Base-by-base conservation (phyloP, 2,888 invertebrate species). In the Heteropelma amictum region DNA sequence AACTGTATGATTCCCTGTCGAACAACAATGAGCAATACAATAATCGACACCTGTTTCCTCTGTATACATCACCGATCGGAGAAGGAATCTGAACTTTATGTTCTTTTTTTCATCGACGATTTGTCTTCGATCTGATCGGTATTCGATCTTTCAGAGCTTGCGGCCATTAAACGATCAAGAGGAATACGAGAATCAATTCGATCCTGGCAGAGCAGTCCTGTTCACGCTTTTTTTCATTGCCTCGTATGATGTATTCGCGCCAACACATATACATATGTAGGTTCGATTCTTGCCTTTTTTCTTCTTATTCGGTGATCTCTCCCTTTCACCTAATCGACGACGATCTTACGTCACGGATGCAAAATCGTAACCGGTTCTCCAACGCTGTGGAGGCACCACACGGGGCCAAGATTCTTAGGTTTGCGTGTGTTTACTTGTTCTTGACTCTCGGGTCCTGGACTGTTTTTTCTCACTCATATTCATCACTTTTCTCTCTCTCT, bases 271-370 rank as follows among this genome's bases (percentile, higher is more conserved):
- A 79, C n/a, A n/a, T n/a, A n/a, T n/a, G n/a, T n/a, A n/a, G n/a
- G n/a, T n/a, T n/a, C n/a, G n/a, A n/a, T n/a, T n/a, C n/a, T 83
- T 81, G 79, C 79, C 49, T 58, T 38, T 54, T 17, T 21, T 38
- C 23, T 63, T 21, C 47, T 65, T 40, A 7, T 3, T 21, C 40
- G 21, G 23, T 58, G 74, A 77, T 79, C 79, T 82, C 77, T 78
- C 65, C 73, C 67, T 73, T 74, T 76, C 72, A 56, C 79, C 84
- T 86, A 86, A 86, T 87, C 84, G 82, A 74, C 84, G 82, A 74
- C 77, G 78, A 79, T 85, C 84, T 88, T 87, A 86, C 86, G 84
- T 88, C 87, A 87, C 82, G 80, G 80, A 85, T 86, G 87, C 86
- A 87, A 76, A 87, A 85, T 83, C 80, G 79, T 81, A 87, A 88